A percentile compares a stretch with the other conserved stretches of the same genome.
Conservation (phyloP, 2,888 invertebrate species). For the Sesamia inferens region DNA sequence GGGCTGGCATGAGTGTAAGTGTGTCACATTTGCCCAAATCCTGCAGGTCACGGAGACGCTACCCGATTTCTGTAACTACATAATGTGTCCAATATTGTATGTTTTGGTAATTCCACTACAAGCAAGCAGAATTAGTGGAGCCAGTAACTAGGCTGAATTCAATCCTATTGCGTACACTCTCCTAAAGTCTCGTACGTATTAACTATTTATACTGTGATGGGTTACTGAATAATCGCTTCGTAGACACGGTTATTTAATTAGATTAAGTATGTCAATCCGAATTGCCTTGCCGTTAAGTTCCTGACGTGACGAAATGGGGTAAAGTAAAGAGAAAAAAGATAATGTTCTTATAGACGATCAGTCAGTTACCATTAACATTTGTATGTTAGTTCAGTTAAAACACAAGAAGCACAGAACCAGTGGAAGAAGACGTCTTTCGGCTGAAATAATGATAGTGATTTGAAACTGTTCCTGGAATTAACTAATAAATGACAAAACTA, state of each 20-base stretch:
- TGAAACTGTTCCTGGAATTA: too few species aligned
- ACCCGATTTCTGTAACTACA: conserved; percentile 35
- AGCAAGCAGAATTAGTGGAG: conserved; percentile 12
- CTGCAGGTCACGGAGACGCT: conserved; percentile 48
- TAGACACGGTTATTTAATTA: conserved; percentile 13
- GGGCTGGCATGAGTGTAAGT: neutral
- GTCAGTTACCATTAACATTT: neutral
- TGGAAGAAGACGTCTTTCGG: too few species aligned
- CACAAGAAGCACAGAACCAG: too few species aligned
- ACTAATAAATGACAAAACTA: too few species aligned
- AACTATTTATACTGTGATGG: neutral
- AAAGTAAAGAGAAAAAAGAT: neutral
- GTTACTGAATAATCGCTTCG: conserved; percentile 2
- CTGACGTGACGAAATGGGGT: too few species aligned
- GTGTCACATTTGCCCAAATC: conserved; percentile 10
- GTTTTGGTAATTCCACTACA: conserved; percentile 31
- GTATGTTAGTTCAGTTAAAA: neutral
- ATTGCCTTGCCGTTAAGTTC: neutral
- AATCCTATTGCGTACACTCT: conserved; percentile 17
- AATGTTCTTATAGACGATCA: neutral
- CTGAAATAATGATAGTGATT: too few species aligned
- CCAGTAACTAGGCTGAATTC: neutral
- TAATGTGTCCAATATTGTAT: conserved; percentile 39
- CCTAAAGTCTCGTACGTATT: conserved; percentile 2
- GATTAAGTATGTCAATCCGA: conserved; percentile 8